phyloP scores from a whole-genome alignment of 2,113 vertebrate genomes.

The Hippocampus guttulatus region DNA sequence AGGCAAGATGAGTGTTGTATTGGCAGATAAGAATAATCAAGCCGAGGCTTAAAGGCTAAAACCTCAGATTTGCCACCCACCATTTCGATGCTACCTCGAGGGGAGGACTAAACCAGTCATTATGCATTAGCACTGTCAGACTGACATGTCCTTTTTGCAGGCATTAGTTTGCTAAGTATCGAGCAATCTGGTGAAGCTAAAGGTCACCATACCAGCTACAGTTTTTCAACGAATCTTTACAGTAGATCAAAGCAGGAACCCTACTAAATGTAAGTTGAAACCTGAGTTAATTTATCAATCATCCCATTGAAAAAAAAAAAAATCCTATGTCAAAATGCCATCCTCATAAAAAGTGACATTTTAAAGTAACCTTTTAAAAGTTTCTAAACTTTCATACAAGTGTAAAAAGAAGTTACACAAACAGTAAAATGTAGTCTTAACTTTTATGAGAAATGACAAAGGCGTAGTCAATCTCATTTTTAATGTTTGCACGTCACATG shows the following conservation, averaged over 20 bases:
- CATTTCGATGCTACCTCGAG: conserved; percentile 11
- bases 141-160: conserved; percentile 1
- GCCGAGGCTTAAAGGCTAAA: conserved; percentile 2
- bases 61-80: conserved; percentile 9
- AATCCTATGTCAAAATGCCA: too few species aligned
- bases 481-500: too few species aligned
- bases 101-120: conserved; percentile 1
- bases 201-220: background rate
- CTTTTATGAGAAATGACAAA: too few species aligned
- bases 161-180: background rate
- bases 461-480: too few species aligned
- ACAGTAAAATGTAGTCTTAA: too few species aligned
- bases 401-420: too few species aligned
- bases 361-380: too few species aligned
- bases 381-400: too few species aligned
- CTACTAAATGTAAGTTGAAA: background rate
- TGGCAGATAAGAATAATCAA: background rate
- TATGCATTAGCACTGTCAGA: conserved; percentile 12
- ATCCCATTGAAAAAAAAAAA: too few species aligned
- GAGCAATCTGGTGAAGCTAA: background rate
- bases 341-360: too few species aligned
- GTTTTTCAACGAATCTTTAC: background rate
- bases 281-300: too few species aligned
- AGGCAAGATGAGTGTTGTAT: conserved; percentile 1
- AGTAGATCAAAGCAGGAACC: background rate